Evolutionary conservation across 2,113 vertebrate species (phyloP).

Genomic region (Eonycteris spelaea): DNA sequence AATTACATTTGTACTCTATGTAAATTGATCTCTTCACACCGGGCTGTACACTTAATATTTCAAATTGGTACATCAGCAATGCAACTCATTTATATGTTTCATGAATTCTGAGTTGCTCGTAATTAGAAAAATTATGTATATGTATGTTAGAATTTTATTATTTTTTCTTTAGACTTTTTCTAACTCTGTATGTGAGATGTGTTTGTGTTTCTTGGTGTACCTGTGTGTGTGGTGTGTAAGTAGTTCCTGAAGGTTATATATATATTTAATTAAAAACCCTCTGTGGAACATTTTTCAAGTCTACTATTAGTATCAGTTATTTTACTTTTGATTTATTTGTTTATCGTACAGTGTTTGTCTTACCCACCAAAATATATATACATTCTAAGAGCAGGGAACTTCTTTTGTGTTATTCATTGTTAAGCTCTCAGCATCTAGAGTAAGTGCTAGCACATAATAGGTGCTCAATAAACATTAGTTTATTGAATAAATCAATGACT

Average conservation of each 20-base stretch:
- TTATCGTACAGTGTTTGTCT: background rate
- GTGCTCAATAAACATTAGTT: background rate
- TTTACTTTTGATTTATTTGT: background rate
- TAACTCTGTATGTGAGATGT: background rate
- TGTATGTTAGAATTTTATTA: background rate
- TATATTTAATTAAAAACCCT: background rate
- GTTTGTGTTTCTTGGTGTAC: background rate
- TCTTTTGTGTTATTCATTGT: background rate
- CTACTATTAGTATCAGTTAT: background rate
- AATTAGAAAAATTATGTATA: constrained; percentile 45
- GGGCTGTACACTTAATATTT: constrained; percentile 26
- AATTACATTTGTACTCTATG: constrained; percentile 27
- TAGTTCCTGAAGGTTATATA: background rate
- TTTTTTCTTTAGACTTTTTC: constrained; percentile 9
- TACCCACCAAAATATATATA: background rate
- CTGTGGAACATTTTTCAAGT: background rate
- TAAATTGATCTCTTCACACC: constrained; percentile 12
- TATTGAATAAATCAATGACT: constrained; percentile 18
- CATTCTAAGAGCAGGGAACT: background rate
- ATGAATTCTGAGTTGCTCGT: constrained; percentile 40
- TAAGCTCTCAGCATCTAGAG: background rate
- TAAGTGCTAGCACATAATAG: background rate
- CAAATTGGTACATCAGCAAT: background rate
- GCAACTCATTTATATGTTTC: constrained; percentile 49
- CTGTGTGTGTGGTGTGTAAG: background rate